phyloP scores from a whole-genome alignment of 2,888 invertebrate species.

The Aromia moschata region DNA sequence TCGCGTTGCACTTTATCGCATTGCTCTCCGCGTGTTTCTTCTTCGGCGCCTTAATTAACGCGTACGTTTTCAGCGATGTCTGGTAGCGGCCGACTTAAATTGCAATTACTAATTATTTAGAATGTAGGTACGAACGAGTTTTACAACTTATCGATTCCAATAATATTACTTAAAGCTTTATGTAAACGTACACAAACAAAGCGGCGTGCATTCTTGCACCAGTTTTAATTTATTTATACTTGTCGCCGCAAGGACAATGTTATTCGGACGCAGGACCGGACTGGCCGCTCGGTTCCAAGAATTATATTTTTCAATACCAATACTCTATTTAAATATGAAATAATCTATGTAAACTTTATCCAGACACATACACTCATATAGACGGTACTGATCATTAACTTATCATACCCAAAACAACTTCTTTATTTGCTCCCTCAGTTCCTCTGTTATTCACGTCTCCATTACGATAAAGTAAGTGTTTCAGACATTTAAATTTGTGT shows the following conservation, averaged over 20 bases:
- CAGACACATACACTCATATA: no score
- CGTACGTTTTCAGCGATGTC: neutral
- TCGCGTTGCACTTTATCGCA: no score
- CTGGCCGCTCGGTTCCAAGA: neutral
- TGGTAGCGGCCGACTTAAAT: neutral
- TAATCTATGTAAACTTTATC: no score
- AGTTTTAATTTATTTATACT: slow-evolving; percentile 18
- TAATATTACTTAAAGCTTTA: slow-evolving; percentile 16
- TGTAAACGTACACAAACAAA: slow-evolving; percentile 13
- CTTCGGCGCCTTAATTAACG: neutral
- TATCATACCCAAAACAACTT: no score
- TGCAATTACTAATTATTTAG: slow-evolving; percentile 10
- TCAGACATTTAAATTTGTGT: no score
- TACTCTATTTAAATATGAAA: no score
- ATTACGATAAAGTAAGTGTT: no score
- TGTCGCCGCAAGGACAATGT: slow-evolving; percentile 5
- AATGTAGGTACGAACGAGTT: slow-evolving; percentile 12
- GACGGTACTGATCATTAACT: no score
- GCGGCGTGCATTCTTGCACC: neutral
- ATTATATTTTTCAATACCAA: no score
- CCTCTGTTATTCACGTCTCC: no score
- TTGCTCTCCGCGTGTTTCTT: no score
- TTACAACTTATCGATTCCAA: slow-evolving; percentile 16
- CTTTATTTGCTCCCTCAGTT: no score
- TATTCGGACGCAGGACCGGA: neutral